Conservation (phyloP, 2,113 vertebrate species). For the Neodontobutis hainanensis region DNA sequence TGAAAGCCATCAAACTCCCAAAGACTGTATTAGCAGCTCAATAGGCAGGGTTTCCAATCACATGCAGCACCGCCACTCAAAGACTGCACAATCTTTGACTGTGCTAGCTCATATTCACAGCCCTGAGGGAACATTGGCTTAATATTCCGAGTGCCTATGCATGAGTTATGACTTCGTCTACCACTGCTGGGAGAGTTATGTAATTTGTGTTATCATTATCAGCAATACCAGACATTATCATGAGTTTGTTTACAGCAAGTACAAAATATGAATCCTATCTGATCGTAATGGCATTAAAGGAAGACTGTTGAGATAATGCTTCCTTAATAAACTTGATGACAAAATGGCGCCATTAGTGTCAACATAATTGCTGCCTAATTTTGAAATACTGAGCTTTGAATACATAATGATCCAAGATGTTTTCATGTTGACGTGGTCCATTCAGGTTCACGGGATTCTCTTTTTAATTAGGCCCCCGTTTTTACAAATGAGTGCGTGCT, state of each 20-base stretch:
- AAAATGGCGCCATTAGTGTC: slow-evolving; percentile 32
- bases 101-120: slow-evolving; percentile 44
- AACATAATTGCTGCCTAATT: slow-evolving; percentile 42
- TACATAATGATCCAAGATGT: slow-evolving; percentile 34
- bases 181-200: slow-evolving; percentile 34
- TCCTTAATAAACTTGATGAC: slow-evolving; percentile 38
- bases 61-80: slow-evolving; percentile 21
- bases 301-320: slow-evolving; percentile 20
- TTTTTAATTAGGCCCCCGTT: slow-evolving; percentile 41
- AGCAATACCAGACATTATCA: slow-evolving; percentile 39
- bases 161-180: slow-evolving; percentile 46
- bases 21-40: slow-evolving; percentile 50
- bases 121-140: slow-evolving; percentile 45
- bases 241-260: slow-evolving; percentile 43
- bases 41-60: slow-evolving; percentile 58
- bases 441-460: slow-evolving; percentile 13
- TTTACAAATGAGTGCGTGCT: slow-evolving; percentile 15
- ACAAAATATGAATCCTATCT: slow-evolving; percentile 13
- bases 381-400: slow-evolving; percentile 34
- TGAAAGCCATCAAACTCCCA: slow-evolving; percentile 56
- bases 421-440: slow-evolving; percentile 19
- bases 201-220: slow-evolving; percentile 40
- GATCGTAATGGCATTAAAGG: slow-evolving; percentile 13
- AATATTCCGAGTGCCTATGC: slow-evolving; percentile 52
- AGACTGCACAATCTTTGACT: slow-evolving; percentile 32